A percentile compares a stretch with the other conserved stretches of the same genome.
Conservation (phyloP, 2,888 invertebrate species). For the Drosophila parthenogenetica region DNA sequence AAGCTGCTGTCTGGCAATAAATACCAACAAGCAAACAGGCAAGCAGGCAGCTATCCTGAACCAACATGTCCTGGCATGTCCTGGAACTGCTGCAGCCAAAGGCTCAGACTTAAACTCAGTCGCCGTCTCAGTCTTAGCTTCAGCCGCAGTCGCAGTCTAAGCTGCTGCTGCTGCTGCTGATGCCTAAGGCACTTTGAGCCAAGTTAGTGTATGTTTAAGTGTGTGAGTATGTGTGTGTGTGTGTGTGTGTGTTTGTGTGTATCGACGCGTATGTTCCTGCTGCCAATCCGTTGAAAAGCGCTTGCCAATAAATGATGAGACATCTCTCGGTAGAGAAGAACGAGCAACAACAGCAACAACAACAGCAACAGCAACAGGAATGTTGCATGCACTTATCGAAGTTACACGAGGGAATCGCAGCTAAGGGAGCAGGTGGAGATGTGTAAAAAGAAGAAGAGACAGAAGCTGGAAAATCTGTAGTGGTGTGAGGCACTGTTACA, state of each 20-base stretch:
- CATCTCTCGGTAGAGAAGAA: constrained; percentile 54
- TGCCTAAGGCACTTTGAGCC: constrained; percentile 45
- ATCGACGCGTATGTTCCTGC: constrained; percentile 46
- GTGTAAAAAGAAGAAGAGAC: neutral
- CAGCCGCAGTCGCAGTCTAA: constrained; percentile 23
- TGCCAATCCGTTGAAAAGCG: constrained; percentile 76
- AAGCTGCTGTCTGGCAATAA: constrained; percentile 63
- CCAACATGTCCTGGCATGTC: constrained; percentile 4
- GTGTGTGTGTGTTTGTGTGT: constrained; percentile 26
- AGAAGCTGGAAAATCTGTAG: neutral
- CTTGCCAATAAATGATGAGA: constrained; percentile 78
- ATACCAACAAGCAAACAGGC: constrained; percentile 57
- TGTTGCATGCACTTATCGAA: constrained; percentile 38
- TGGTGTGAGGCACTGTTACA: neutral
- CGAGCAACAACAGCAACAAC: constrained; percentile 26
- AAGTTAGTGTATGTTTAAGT: constrained; percentile 23
- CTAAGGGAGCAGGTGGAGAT: neutral
- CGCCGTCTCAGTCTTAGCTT: constrained; percentile 9
- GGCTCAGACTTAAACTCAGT: constrained; percentile 7
- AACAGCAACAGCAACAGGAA: constrained; percentile 19
- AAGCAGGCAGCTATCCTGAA: neutral
- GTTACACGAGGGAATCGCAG: constrained; percentile 8
- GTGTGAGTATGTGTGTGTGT: constrained; percentile 22
- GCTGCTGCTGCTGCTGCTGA: constrained; percentile 24
- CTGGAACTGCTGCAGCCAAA: neutral